Evolutionary conservation across 2,797 vertebrate genomes (phyloP), one percentile per base, ranked within the genome.

Genomic region (Xenopus petersii): DNA sequence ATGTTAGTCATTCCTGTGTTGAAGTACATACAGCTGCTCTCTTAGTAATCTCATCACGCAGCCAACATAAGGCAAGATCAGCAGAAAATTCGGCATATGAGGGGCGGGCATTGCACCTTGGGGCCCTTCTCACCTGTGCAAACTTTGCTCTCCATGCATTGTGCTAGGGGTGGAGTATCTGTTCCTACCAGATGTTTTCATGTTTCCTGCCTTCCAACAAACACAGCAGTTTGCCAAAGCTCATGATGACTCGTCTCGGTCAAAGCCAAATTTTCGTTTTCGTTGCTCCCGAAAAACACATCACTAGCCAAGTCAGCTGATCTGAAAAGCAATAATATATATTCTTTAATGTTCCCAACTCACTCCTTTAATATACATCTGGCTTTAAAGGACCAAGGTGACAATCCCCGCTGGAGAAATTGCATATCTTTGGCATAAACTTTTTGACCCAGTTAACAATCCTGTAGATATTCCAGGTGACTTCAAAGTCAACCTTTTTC

Each of bases 101-200:
- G n/a, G n/a, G 21, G 21, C 21, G 13, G 10, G 6, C 17, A 4
- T 15, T 10, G 51, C 36, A 58, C 36, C 10, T 65, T 36, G 33
- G 51, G 65, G 63, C 11, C n/a, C n/a, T 64, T 51, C 21, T 46
- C 71, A 73, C 30, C 63, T 70, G 68, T 48, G 15, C 30, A 33
- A 58, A 17, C 67, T n/a, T 17, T 47, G 33, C 33, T 42, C 36
- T 42, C 16, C 16, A 1, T 13, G 16, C 51, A 42, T 17, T 12
- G 15, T 42, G 4, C 36, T 42, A 42, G 4, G 4, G 36, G 8
- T 42, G 36, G 36, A 5, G 36, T 42, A 42, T 26, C 36, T 58
- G 15, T 70, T 70, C 68, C 68, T 60, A 30, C 36, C 62, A 42
- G 24, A 75, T 70, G 67, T 71, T 65, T 60, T 65, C 24, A 12